phyloP scores from a whole-genome alignment of 2,888 invertebrate genomes.

The Dorcus parallelipipedus region DNA sequence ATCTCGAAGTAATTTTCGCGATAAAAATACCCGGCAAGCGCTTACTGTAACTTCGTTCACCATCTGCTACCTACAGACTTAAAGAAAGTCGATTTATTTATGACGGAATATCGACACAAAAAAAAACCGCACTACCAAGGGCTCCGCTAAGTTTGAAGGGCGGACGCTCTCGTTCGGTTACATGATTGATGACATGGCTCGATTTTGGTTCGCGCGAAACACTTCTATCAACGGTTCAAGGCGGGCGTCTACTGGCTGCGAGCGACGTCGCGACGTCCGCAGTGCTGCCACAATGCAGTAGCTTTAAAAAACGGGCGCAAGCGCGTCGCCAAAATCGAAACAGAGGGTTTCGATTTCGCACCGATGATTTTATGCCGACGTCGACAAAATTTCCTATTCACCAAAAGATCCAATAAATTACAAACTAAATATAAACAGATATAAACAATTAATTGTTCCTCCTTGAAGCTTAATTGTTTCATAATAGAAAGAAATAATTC shows the following conservation, averaged over 20 bases:
- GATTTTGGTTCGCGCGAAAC: not conserved
- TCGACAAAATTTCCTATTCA: not conserved
- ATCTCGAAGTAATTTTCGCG: too few relatives aligned
- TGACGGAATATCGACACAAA: too few relatives aligned
- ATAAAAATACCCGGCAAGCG: too few relatives aligned
- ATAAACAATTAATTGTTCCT: too few relatives aligned
- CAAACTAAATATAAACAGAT: not conserved
- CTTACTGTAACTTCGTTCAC: too few relatives aligned
- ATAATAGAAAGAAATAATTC: too few relatives aligned
- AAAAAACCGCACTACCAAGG: too few relatives aligned
- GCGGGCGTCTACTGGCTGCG: conserved; percentile 25
- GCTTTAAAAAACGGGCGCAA: conserved; percentile 11
- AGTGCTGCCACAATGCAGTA: conserved; percentile 23
- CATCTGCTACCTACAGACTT: too few relatives aligned
- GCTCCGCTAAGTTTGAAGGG: too few relatives aligned
- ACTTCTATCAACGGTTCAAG: conserved; percentile 1
- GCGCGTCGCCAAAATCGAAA: conserved; percentile 8
- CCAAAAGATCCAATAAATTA: not conserved
- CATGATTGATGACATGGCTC: not conserved
- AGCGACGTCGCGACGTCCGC: conserved; percentile 26
- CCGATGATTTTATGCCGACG: not conserved
- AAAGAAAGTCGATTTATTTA: not conserved
- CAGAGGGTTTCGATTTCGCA: conserved; percentile 10
- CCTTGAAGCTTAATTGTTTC: too few relatives aligned
- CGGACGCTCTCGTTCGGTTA: not conserved